Conservation (phyloP, 2,797 vertebrate genomes). For the Brachyalestes nurse region DNA sequence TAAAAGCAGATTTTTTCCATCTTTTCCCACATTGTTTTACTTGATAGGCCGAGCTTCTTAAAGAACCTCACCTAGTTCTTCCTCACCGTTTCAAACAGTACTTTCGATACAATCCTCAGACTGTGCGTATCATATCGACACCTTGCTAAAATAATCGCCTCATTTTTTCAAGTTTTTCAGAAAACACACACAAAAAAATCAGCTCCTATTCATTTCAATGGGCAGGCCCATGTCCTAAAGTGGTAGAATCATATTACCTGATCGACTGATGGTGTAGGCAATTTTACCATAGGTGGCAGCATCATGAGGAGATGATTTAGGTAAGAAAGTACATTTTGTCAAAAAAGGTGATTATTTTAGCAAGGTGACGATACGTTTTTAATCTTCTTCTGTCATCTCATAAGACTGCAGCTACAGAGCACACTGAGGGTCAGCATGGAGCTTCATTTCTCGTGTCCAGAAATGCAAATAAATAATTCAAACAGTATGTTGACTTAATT, state of each 20-base stretch:
- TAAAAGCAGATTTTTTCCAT: not conserved
- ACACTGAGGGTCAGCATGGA: not conserved
- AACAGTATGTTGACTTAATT: conserved; percentile 25
- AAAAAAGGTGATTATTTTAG: no score
- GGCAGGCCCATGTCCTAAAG: no score
- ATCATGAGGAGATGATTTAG: no score
- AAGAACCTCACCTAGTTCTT: not conserved
- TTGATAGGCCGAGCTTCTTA: not conserved
- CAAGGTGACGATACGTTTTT: no score
- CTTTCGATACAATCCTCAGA: not conserved
- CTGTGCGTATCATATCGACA: not conserved
- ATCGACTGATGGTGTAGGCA: no score
- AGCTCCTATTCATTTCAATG: no score
- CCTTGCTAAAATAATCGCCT: no score
- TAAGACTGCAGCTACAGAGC: not conserved
- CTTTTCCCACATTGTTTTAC: not conserved
- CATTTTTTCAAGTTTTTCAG: no score
- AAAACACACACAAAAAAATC: no score
- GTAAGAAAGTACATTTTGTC: no score
- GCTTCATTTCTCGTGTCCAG: not conserved
- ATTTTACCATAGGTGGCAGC: no score
- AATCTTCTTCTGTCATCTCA: not conserved
- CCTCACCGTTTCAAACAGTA: not conserved
- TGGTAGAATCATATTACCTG: no score
- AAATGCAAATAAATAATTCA: conserved; percentile 13